Percentiles rank a stretch among this genome's conserved stretches.
These are phyloP conservation scores for Rattus norvegicus DNA, from an alignment of 2,113 vertebrate genomes.

Conservation along the genomic window GRCr8 NC_086029.1:81282501-81283000, in stretches of 20 bases:
- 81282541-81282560: not conserved
- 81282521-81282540: not conserved
- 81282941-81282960: not conserved
- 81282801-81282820: constrained; percentile 37
- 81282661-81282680: constrained; percentile 76
- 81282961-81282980: not conserved
- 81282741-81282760: not conserved
- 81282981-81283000: not conserved
- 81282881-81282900: not conserved
- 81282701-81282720: not conserved
- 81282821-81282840: not conserved
- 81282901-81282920: not conserved
- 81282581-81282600: constrained; percentile 22
- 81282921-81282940: not conserved
- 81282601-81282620: constrained; percentile 73
- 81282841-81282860: not conserved
- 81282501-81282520: not conserved
- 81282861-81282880: constrained; percentile 26
- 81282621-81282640: constrained; percentile 76
- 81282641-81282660: constrained; percentile 70
- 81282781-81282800: not conserved
- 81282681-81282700: constrained; percentile 55
- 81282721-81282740: not conserved
- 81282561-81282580: not conserved
- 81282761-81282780: too few species aligned